A percentile compares a stretch with the other conserved stretches of the same genome.
Evolutionary conservation across 2,113 vertebrate genomes (phyloP).

Genomic region (Naja naja): DNA sequence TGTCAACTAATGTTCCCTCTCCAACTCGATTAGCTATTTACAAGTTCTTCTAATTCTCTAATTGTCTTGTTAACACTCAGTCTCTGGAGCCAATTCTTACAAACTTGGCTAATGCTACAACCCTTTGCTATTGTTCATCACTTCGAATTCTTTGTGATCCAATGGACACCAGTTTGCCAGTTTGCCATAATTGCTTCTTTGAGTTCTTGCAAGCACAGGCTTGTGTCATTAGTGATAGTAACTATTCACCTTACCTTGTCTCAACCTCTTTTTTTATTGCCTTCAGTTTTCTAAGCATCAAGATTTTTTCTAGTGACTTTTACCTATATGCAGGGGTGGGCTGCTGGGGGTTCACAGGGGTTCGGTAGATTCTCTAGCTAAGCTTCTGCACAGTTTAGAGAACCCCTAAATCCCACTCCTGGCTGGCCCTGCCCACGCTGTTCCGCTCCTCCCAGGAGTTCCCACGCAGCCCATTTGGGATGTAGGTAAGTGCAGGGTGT

Average conservation of each 20-base stretch:
- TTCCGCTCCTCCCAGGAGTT: too few relatives aligned
- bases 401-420: too few relatives aligned
- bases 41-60: neutral
- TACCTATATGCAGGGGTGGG: neutral
- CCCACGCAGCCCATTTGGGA: too few relatives aligned
- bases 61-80: neutral
- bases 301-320: neutral
- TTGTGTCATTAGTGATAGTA: neutral
- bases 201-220: neutral
- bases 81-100: neutral
- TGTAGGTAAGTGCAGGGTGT: too few relatives aligned
- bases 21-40: neutral
- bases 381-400: too few relatives aligned
- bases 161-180: neutral
- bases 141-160: neutral
- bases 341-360: too few relatives aligned
- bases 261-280: neutral
- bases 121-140: neutral
- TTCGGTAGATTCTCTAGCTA: too few relatives aligned
- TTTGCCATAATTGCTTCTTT: neutral
- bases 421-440: too few relatives aligned
- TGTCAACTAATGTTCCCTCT: neutral
- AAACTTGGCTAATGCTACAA: neutral
- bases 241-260: neutral
- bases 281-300: neutral